Evolutionary conservation across 2,113 vertebrate genomes (phyloP).

Genomic region (Camelus bactrianus): DNA sequence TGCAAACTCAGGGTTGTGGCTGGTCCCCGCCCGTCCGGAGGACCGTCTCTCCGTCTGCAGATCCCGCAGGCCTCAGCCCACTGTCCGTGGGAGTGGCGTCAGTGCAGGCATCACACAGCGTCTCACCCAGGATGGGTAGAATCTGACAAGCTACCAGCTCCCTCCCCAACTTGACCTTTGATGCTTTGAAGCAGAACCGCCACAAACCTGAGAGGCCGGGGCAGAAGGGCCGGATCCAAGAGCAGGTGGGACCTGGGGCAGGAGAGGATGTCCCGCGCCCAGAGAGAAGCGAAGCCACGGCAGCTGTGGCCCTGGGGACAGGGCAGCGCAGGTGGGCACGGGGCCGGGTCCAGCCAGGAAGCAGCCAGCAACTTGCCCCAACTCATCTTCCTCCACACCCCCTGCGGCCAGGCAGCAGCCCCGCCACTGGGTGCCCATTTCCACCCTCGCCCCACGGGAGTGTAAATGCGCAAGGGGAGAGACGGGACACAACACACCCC

Average conservation of each 20-base stretch:
- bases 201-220: too few species aligned
- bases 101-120: too few species aligned
- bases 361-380: background rate
- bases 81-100: rapidly evolving
- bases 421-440: too few species aligned
- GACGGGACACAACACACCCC: rapidly evolving
- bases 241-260: background rate
- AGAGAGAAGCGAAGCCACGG: background rate
- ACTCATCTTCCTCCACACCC: background rate
- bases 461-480: rapidly evolving
- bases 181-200: too few species aligned
- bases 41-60: background rate
- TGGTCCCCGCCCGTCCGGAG: too few species aligned
- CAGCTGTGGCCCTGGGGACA: background rate
- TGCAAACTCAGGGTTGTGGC: too few species aligned
- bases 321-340: background rate
- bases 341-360: background rate
- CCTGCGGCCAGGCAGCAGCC: rapidly evolving
- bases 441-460: rapidly evolving
- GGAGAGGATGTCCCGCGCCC: rapidly evolving
- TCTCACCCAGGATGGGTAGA: rapidly evolving
- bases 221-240: background rate
- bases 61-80: background rate
- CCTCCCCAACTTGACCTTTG: too few species aligned
- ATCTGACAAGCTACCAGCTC: rapidly evolving